A percentile compares a stretch with the other conserved stretches of the same genome.
These are phyloP conservation scores for Hirtodrosophila cameraria DNA, from an alignment of 2,888 invertebrate genomes.

Conservation along the genomic window DNA sequence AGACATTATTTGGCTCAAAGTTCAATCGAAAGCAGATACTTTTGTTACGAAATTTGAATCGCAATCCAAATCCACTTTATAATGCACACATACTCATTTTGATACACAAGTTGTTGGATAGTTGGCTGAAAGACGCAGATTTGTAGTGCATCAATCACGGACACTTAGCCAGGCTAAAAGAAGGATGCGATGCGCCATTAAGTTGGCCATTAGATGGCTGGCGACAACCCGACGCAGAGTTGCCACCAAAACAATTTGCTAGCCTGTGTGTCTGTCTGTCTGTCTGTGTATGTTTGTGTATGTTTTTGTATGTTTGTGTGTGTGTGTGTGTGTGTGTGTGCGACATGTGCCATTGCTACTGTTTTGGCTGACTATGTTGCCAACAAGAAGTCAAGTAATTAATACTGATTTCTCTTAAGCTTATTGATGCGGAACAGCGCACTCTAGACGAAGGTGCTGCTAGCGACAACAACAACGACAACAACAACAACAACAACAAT, in stretches of 20 bases:
- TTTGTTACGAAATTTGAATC: background rate
- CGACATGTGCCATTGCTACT: constrained; percentile 29
- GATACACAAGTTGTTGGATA: constrained; percentile 1
- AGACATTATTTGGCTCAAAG: constrained; percentile 5
- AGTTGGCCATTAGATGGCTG: constrained; percentile 41
- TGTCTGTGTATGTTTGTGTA: constrained; percentile 1
- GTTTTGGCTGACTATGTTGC: constrained; percentile 31
- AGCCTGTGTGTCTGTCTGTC: background rate
- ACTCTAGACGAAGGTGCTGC: constrained; percentile 54
- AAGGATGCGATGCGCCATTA: constrained; percentile 42
- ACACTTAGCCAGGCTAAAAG: constrained; percentile 19
- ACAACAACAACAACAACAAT: constrained; percentile 15
- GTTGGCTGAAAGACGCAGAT: background rate
- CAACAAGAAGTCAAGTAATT: constrained; percentile 67
- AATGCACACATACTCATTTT: background rate
- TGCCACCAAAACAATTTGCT: constrained; percentile 52
- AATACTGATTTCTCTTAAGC: constrained; percentile 67
- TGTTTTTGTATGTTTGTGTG: background rate
- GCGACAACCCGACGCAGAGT: constrained; percentile 15
- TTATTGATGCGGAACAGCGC: constrained; percentile 62
- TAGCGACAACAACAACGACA: constrained; percentile 27
- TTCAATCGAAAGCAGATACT: constrained; percentile 4
- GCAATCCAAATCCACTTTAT: constrained; percentile 9
- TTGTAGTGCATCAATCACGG: constrained; percentile 51
- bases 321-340: constrained; percentile 16